phyloP scores from a whole-genome alignment of 1,140 invertebrate genomes.

The Cydia strobilella region DNA sequence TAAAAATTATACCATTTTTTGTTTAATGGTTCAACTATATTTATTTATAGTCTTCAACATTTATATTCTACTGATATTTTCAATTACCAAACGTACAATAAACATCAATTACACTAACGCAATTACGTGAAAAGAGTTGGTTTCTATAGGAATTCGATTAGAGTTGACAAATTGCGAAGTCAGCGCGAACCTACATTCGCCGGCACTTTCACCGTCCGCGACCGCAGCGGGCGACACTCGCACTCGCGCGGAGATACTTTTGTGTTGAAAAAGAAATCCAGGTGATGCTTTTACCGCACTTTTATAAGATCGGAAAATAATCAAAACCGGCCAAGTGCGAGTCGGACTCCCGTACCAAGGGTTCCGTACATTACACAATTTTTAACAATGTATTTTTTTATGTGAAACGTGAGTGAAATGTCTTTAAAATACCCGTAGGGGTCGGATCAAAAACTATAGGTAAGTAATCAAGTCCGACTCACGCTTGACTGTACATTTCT shows the following conservation, averaged over 20 bases:
- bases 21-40: too few relatives aligned
- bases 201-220: slow-evolving; percentile 45
- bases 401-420: too few relatives aligned
- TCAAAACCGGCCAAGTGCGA: too few relatives aligned
- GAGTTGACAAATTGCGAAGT: slow-evolving; percentile 47
- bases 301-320: neutral
- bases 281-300: neutral
- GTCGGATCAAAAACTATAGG: too few relatives aligned
- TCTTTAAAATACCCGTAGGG: too few relatives aligned
- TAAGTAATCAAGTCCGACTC: too few relatives aligned
- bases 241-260: slow-evolving; percentile 15
- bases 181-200: slow-evolving; percentile 39
- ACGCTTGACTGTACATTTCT: too few relatives aligned
- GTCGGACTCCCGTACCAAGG: too few relatives aligned
- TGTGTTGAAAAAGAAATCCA: slow-evolving; percentile 1
- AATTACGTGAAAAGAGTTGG: slow-evolving; percentile 29
- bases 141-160: slow-evolving; percentile 44
- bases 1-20: too few relatives aligned
- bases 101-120: slow-evolving; percentile 9
- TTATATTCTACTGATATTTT: neutral
- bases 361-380: too few relatives aligned
- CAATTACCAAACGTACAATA: neutral
- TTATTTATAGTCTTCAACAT: too few relatives aligned
- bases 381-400: too few relatives aligned
- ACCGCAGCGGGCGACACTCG: slow-evolving; percentile 32